Evolutionary conservation across 2,113 vertebrate genomes (phyloP), one percentile per base, ranked within the genome.

Genomic region (Panthera leo): DNA sequence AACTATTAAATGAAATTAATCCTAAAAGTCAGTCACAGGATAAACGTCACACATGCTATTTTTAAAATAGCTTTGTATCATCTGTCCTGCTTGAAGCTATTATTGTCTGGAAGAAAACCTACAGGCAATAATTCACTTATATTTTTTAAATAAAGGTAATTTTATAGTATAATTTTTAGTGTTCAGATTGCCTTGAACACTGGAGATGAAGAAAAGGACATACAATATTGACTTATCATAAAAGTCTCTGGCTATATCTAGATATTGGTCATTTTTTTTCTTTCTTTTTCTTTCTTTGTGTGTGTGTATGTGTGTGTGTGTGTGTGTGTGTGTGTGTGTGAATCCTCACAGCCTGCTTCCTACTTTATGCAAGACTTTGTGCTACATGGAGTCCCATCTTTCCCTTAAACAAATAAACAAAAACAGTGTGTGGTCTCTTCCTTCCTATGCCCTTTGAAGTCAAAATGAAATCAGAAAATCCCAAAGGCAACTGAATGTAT

Each of bases 291-390:
- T 48, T 14, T 58, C 58, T 67, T 48, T 39, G 13, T 25, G 23
- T 75, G 4, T 45, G 2, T 75, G 36, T 39, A 3, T 45, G 4
- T 45, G 3, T 75, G 4, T 45, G 2, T 58, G 55, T 75, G 48
- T n/a, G 16, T 25, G 31, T 75, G 48, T 42, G 13, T 25, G 31
- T 75, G 48, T 42, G 10, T 15, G 31, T 75, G 4, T 45, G 3
- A 14, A 0, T 73, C 12, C 2, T 48, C 15, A 2, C 29, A 53
- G 12, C 0, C 7, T 45, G 12, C 21, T 55, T 70, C 51, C 12
- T n/a, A 31, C 11, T n/a, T 70, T 42, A 4, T 16, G 6, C 16
- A 42, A 39, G 2, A 27, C 39, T 82, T 96, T 27, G 12, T 39
- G 27, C 25, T 67, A 23, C 2, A 0, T 1, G n/a, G 13, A 82